Percentiles rank a stretch among this genome's conserved stretches.
Conservation (phyloP, 2,888 invertebrate species). For the Neoascia interrupta region DNA sequence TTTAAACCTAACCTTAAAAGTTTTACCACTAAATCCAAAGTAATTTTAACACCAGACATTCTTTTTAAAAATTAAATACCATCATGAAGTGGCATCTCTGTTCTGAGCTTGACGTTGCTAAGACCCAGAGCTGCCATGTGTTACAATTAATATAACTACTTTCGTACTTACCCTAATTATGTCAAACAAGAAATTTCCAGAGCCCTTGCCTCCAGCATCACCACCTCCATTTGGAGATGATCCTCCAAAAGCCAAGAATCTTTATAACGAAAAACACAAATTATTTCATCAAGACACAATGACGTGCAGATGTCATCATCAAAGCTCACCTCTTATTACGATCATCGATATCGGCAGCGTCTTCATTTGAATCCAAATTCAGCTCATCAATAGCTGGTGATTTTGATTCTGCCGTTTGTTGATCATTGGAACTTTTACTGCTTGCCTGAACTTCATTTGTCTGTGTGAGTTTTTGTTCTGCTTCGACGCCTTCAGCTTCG, state of each 20-base stretch:
- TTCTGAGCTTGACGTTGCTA: too few species aligned
- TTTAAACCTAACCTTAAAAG: too few species aligned
- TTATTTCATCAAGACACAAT: too few species aligned
- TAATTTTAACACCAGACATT: too few species aligned
- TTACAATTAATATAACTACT: too few species aligned
- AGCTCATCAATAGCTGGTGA: slow-evolving; percentile 85
- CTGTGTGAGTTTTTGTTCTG: slow-evolving; percentile 76
- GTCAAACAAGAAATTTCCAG: slow-evolving; percentile 93
- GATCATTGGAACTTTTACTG: slow-evolving; percentile 74
- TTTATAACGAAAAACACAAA: slow-evolving; percentile 37
- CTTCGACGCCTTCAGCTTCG: slow-evolving; percentile 76
- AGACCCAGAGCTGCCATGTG: too few species aligned
- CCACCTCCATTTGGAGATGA: slow-evolving; percentile 80
- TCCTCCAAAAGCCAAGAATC: slow-evolving; percentile 80
- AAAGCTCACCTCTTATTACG: slow-evolving; percentile 85
- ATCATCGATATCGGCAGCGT: slow-evolving; percentile 87
- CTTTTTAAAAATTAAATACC: too few species aligned
- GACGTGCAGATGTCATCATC: too few species aligned
- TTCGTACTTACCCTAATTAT: slow-evolving; percentile 89
- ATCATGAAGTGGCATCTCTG: too few species aligned
- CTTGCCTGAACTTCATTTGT: slow-evolving; percentile 75
- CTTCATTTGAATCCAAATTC: slow-evolving; percentile 85
- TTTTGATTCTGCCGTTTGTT: slow-evolving; percentile 83
- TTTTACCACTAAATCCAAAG: too few species aligned
- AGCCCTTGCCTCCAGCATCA: slow-evolving; percentile 82